These are phyloP conservation scores for Biston stratarius DNA, from an alignment of 2,888 invertebrate genomes.

Conservation along the genomic window DNA sequence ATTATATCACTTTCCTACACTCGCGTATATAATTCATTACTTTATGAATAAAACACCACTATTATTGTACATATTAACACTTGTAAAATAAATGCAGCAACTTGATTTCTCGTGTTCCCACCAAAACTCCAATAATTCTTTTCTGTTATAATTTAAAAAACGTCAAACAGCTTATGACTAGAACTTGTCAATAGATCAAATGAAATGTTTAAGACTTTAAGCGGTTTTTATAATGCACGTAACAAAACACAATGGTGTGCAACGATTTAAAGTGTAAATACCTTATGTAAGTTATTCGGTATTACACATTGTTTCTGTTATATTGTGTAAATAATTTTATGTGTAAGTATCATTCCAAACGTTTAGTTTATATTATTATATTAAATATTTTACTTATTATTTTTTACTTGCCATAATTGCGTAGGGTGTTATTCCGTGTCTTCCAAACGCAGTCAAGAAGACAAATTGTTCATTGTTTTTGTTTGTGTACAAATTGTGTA, in stretches of 20 bases:
- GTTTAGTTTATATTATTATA: slow-evolving; percentile 80
- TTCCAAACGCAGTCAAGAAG: slow-evolving; percentile 74
- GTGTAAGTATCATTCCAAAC: slow-evolving; percentile 80
- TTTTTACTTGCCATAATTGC: slow-evolving; percentile 82
- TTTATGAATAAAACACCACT: too few species aligned
- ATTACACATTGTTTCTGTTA: slow-evolving; percentile 76
- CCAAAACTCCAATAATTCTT: too few species aligned
- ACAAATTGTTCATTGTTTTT: slow-evolving; percentile 76
- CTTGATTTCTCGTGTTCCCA: too few species aligned
- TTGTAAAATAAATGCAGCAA: too few species aligned
- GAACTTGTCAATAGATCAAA: neutral
- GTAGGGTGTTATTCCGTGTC: slow-evolving; percentile 75
- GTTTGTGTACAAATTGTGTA: slow-evolving; percentile 78
- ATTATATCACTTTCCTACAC: too few species aligned
- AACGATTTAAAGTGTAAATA: slow-evolving; percentile 57
- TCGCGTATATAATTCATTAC: too few species aligned
- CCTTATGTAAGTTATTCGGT: slow-evolving; percentile 56
- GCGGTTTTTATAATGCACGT: slow-evolving; percentile 5
- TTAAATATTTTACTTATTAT: slow-evolving; percentile 74
- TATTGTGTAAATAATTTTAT: slow-evolving; percentile 78
- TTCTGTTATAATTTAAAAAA: slow-evolving; percentile 4
- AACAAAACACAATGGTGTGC: slow-evolving; percentile 24
- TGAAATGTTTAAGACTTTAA: slow-evolving; percentile 5
- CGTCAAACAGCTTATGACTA: slow-evolving; percentile 14
- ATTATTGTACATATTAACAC: too few species aligned